phyloP scores from a whole-genome alignment of 2,888 invertebrate genomes.

The Pediacus dermestoides region DNA sequence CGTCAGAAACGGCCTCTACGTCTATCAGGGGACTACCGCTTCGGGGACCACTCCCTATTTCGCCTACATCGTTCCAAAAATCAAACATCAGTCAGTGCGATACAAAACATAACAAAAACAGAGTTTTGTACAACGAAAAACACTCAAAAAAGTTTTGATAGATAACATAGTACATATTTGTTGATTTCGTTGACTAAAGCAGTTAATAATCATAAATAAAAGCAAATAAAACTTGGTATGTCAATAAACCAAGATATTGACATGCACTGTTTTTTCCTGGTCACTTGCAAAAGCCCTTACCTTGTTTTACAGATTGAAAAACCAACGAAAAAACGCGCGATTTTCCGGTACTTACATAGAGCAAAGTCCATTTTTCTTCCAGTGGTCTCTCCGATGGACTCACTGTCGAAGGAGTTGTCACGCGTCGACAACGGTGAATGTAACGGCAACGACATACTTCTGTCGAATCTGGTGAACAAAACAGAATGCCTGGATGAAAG shows the following conservation, averaged over 20 bases:
- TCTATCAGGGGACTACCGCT: constrained; percentile 64
- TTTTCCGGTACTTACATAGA: constrained; percentile 64
- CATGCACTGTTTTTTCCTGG: constrained; percentile 9
- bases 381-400: constrained; percentile 48
- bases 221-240: constrained; percentile 23
- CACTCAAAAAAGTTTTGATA: too few species aligned
- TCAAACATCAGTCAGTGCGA: constrained; percentile 29
- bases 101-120: too few species aligned
- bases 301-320: constrained; percentile 10
- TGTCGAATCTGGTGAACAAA: constrained; percentile 57
- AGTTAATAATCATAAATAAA: constrained; percentile 29
- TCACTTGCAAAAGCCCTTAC: constrained; percentile 6
- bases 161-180: constrained; percentile 10
- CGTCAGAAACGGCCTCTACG: constrained; percentile 63
- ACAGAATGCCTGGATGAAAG: neutral
- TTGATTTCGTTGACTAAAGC: constrained; percentile 22
- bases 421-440: constrained; percentile 52
- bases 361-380: constrained; percentile 77
- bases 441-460: constrained; percentile 67
- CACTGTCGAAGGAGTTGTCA: constrained; percentile 52
- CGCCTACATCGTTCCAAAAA: constrained; percentile 52
- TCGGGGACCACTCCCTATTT: constrained; percentile 59
- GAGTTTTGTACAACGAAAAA: too few species aligned
- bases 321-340: constrained; percentile 7
- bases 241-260: constrained; percentile 20